These are phyloP conservation scores for Polyploca ridens DNA, from an alignment of 2,888 invertebrate genomes.

Conservation along the genomic window DNA sequence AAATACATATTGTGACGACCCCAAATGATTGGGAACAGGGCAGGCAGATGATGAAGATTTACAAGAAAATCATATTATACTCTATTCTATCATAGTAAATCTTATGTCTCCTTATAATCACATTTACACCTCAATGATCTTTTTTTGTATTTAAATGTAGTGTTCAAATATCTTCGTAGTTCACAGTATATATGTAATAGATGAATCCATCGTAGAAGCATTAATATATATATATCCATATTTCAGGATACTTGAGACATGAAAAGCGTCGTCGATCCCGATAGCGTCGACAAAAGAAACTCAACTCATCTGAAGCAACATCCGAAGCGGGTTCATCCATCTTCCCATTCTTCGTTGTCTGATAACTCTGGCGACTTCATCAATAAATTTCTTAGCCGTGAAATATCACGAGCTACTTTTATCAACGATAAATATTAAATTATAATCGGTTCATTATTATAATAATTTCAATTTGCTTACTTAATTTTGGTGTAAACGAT, in stretches of 20 bases:
- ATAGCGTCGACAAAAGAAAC: constrained; percentile 35
- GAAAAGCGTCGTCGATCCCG: constrained; percentile 13
- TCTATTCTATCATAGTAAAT: neutral
- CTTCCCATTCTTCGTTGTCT: constrained; percentile 41
- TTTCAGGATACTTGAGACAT: constrained; percentile 15
- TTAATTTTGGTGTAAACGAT: no score
- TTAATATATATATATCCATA: constrained; percentile 17
- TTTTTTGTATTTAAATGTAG: neutral
- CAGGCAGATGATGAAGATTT: no score
- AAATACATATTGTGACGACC: neutral
- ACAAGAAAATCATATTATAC: neutral
- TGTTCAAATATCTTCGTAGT: neutral
- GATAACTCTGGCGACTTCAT: constrained; percentile 42
- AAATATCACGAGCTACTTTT: neutral
- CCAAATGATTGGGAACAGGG: no score
- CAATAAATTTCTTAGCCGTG: constrained; percentile 34
- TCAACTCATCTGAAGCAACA: constrained; percentile 36
- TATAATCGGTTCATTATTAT: no score
- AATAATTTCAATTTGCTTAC: no score
- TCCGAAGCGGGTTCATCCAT: constrained; percentile 38
- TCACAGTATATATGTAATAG: neutral
- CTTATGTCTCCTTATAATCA: neutral
- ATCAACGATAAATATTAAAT: no score
- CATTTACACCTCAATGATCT: neutral
- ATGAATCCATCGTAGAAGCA: neutral